Conservation (phyloP, 2,113 vertebrate species). For the Cochlearius cochlearius region DNA sequence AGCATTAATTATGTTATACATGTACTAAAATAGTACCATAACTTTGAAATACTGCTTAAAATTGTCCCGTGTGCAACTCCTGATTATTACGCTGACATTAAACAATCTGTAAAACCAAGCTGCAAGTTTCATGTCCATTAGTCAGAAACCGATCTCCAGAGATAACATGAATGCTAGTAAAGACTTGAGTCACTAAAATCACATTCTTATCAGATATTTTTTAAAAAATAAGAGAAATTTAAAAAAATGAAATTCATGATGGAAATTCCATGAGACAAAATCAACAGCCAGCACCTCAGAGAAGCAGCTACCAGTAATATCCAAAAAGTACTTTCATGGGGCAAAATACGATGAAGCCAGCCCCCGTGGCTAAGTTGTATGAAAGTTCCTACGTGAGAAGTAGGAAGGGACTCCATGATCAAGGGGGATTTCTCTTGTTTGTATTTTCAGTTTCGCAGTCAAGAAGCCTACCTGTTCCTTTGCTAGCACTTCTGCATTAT, state of each 20-base stretch:
- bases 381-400: neutral
- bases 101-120: neutral
- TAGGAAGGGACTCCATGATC: neutral
- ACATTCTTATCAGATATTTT: neutral
- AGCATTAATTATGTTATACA: neutral
- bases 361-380: neutral
- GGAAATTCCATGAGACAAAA: neutral
- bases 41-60: neutral
- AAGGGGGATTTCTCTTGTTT: neutral
- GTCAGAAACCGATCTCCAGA: neutral
- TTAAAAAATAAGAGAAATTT: fast-evolving
- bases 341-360: neutral
- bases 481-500: neutral
- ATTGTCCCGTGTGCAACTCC: neutral
- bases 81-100: neutral
- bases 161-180: neutral
- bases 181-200: neutral
- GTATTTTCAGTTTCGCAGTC: neutral
- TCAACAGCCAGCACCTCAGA: neutral
- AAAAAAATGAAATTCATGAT: neutral
- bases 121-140: neutral
- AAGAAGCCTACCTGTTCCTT: neutral
- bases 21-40: neutral
- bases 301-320: neutral
- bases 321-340: neutral